These are phyloP conservation scores for Mamestra brassicae DNA, from an alignment of 2,888 invertebrate genomes.

Conservation along the genomic window DNA sequence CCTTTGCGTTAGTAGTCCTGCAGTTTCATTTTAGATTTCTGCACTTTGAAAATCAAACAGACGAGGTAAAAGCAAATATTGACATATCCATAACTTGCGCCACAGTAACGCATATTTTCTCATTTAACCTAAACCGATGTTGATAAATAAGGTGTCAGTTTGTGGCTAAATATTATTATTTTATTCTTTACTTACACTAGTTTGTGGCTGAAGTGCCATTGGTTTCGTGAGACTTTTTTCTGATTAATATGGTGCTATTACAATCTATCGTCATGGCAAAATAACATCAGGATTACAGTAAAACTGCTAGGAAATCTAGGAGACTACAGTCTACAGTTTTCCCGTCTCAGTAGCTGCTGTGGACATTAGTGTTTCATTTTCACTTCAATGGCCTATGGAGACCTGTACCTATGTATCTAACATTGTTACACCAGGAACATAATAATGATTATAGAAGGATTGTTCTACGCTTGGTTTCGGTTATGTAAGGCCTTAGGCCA, in stretches of 20 bases:
- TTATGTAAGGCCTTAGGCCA: conserved; percentile 16
- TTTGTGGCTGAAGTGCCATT: neutral
- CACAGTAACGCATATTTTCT: conserved; percentile 3
- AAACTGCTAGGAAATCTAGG: too few relatives aligned
- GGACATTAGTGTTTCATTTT: too few relatives aligned
- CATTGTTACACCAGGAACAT: neutral
- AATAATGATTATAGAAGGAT: neutral
- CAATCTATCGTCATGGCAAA: neutral
- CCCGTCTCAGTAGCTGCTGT: too few relatives aligned
- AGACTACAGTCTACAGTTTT: too few relatives aligned
- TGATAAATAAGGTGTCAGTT: conserved; percentile 43
- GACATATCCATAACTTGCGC: neutral
- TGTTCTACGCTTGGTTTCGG: neutral
- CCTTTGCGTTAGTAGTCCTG: neutral
- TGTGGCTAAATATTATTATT: conserved; percentile 11
- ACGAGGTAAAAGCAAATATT: conserved; percentile 11
- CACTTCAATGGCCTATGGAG: too few relatives aligned
- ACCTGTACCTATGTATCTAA: too few relatives aligned
- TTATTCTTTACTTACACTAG: conserved; percentile 9
- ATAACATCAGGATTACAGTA: neutral
- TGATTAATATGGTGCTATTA: neutral
- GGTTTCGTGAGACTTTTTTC: conserved; percentile 8
- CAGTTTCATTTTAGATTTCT: conserved; percentile 9
- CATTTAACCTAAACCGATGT: conserved; percentile 26
- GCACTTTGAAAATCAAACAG: neutral